phyloP scores from a whole-genome alignment of 2,888 invertebrate genomes.

The Dicycla oo region DNA sequence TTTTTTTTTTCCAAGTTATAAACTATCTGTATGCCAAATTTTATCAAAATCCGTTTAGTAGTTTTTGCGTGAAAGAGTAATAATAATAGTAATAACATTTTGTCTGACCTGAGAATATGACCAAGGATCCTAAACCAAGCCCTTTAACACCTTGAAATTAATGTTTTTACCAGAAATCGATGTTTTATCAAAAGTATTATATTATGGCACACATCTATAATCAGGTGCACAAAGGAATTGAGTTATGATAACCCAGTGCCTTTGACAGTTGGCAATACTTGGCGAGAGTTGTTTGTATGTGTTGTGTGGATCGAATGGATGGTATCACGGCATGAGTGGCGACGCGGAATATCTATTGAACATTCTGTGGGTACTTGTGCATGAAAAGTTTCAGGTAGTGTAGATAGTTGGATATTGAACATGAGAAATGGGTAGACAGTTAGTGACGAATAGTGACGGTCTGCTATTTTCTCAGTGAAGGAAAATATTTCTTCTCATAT shows the following conservation, averaged over 20 bases:
- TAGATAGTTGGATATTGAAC: not conserved
- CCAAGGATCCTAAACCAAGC: too few relatives aligned
- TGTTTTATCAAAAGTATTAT: not conserved
- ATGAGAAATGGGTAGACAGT: slow-evolving; percentile 12
- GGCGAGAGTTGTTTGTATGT: slow-evolving; percentile 53
- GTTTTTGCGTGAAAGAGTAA: too few relatives aligned
- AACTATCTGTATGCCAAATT: too few relatives aligned
- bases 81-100: too few relatives aligned
- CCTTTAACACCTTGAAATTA: not conserved
- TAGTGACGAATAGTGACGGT: not conserved
- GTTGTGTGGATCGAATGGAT: slow-evolving; percentile 50
- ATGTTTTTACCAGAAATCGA: not conserved
- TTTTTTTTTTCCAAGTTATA: too few relatives aligned
- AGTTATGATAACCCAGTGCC: slow-evolving; percentile 73
- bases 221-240: slow-evolving; percentile 71
- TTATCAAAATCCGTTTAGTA: too few relatives aligned
- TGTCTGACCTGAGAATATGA: too few relatives aligned
- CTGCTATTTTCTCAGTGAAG: too few relatives aligned
- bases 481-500: too few relatives aligned
- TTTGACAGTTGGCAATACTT: slow-evolving; percentile 71
- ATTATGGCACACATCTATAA: slow-evolving; percentile 52
- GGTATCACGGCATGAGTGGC: slow-evolving; percentile 39
- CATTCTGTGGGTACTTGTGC: slow-evolving; percentile 19
- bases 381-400: slow-evolving; percentile 26
- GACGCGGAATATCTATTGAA: slow-evolving; percentile 42